These are phyloP conservation scores for Coleophora flavipennella DNA, from an alignment of 2,888 invertebrate species.

Conservation along the genomic window DNA sequence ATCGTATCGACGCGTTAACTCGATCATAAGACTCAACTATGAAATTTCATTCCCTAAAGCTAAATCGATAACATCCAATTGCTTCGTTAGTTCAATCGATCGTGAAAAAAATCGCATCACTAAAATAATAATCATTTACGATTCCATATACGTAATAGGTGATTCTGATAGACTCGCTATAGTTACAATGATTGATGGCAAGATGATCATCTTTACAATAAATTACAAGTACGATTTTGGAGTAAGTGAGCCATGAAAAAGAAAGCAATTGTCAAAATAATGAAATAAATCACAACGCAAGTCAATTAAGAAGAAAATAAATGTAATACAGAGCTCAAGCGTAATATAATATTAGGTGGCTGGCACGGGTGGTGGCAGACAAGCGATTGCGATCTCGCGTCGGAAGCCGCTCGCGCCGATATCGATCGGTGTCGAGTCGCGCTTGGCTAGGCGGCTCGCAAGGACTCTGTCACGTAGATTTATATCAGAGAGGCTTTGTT, in stretches of 20 bases:
- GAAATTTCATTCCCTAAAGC: constrained; percentile 26
- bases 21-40: constrained; percentile 18
- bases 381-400: constrained; percentile 28
- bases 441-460: constrained; percentile 23
- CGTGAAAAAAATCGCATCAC: constrained; percentile 27
- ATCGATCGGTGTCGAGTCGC: constrained; percentile 7
- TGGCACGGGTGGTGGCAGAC: constrained; percentile 24
- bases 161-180: constrained; percentile 3
- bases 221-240: too few species aligned
- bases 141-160: constrained; percentile 21
- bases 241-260: too few species aligned
- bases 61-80: constrained; percentile 27
- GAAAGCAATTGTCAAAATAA: too few species aligned
- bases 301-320: background rate
- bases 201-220: too few species aligned
- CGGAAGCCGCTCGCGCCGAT: constrained; percentile 33
- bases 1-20: constrained; percentile 11
- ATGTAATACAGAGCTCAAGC: background rate
- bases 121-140: constrained; percentile 18
- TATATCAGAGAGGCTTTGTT: constrained; percentile 8
- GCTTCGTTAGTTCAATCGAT: constrained; percentile 35
- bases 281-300: too few species aligned
- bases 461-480: constrained; percentile 18
- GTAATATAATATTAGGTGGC: background rate
- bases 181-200: too few species aligned